Conservation (phyloP, 2,113 vertebrate species). For the Uropsilus gracilis region DNA sequence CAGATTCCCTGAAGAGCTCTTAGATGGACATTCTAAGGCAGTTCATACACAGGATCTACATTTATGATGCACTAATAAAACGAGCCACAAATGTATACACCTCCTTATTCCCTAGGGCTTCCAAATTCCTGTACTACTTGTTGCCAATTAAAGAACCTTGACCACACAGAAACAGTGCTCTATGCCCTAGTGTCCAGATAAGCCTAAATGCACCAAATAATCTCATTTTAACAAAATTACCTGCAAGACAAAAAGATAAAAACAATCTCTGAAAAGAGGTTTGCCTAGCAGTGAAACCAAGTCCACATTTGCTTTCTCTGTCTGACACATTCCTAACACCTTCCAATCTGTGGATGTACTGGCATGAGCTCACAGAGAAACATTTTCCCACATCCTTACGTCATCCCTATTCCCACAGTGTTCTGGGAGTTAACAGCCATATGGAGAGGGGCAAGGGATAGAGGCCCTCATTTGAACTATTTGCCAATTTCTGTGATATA, state of each 20-base stretch:
- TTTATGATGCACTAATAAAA: not conserved
- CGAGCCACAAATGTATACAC: not conserved
- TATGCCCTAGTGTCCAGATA: not conserved
- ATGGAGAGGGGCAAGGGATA: no score
- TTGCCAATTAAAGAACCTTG: not conserved
- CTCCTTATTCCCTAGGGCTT: not conserved
- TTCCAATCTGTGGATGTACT: not conserved
- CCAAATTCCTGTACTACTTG: not conserved
- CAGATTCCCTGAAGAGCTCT: not conserved
- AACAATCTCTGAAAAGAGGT: not conserved
- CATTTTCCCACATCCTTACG: not conserved
- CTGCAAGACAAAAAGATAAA: not conserved
- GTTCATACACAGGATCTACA: not conserved
- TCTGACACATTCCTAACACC: not conserved
- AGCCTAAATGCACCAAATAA: not conserved
- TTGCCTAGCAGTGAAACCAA: not conserved
- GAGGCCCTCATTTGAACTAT: not conserved
- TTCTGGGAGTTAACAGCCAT: not conserved
- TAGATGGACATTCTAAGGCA: not conserved
- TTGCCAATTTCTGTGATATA: not conserved
- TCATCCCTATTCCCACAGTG: not conserved
- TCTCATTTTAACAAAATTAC: not conserved
- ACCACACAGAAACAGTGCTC: not conserved
- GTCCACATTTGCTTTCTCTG: not conserved
- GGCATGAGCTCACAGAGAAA: not conserved